These are phyloP conservation scores for Chesias legatella DNA, from an alignment of 2,888 invertebrate species.

Conservation along the genomic window DNA sequence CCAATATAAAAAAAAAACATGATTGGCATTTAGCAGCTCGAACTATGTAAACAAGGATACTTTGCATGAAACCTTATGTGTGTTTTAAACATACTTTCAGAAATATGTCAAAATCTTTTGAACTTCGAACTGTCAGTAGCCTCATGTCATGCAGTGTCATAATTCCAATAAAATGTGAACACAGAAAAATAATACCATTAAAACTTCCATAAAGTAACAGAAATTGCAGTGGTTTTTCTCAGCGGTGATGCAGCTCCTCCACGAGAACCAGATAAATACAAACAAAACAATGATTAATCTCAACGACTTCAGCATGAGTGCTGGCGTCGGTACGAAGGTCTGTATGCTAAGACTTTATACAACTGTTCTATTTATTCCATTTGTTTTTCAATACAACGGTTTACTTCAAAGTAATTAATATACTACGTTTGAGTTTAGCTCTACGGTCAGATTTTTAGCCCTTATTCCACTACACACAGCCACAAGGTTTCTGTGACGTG, in stretches of 20 bases:
- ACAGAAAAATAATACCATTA: slow-evolving; percentile 34
- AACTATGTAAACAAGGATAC: background rate
- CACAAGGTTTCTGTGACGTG: no score
- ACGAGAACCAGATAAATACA: slow-evolving; percentile 39
- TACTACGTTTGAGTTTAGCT: no score
- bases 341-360: no score
- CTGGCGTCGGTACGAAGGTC: slow-evolving; percentile 35
- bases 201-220: slow-evolving; percentile 6
- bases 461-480: no score
- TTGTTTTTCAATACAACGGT: no score
- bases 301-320: slow-evolving; percentile 45
- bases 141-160: slow-evolving; percentile 43
- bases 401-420: no score
- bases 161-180: slow-evolving; percentile 57
- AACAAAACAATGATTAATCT: slow-evolving; percentile 38
- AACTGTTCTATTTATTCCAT: no score
- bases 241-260: slow-evolving; percentile 59
- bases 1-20: no score
- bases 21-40: no score
- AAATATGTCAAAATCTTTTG: slow-evolving; percentile 29
- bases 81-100: background rate
- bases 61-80: background rate
- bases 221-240: slow-evolving; percentile 21
- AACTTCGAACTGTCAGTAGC: slow-evolving; percentile 49
- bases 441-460: no score